Evolutionary conservation across 2,888 invertebrate genomes (phyloP), one percentile per base, ranked within the genome.

Genomic region (Eilema sororculum): DNA sequence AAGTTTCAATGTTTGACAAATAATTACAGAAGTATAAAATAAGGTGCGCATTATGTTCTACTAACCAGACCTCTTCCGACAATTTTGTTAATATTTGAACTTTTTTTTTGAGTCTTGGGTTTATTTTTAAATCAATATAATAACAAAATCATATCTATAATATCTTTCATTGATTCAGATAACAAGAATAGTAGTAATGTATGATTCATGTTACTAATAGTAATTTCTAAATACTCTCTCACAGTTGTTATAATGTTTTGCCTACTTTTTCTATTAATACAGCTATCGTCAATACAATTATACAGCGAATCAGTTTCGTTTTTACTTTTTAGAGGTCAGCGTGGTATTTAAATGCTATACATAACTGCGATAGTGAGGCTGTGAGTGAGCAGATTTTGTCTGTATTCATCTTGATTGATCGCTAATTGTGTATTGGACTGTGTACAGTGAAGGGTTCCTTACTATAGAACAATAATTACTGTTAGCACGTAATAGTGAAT

Each of bases 201-300:
- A 1, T 52, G n/a, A 52, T n/a, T 52, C n/a, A n/a, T 0, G n/a
- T 8, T 52, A 52, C 20, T 52, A 52, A 6, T 20, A 46, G 20
- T 6, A 46, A n/a, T 52, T 52, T 52, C n/a, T 52, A n/a, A 52
- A n/a, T 37, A 62, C 16, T 24, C 3, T 37, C 13, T 62, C 37
- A 41, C n/a, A 20, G 16, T 16, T 37, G 37, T 62, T 24, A 37
- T 24, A 22, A 37, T 22, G 24, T 16, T 24, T 16, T 52, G 22
- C 52, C n/a, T 28, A 62, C 37, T 20, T 41, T 5, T 9, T 20
- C 52, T 30, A 22, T 58, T 6, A 58, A 58, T 28, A 58, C 25
- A 30, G 64, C 52, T 30, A 22, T 64, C 12, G 52, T 30, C 28
- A 65, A 22, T 30, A 52, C 52, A 65, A 30, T 65, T 65, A n/a